Evolutionary conservation across 1,140 invertebrate species (phyloP).

Genomic region (silkworm (Bombyx mori)): ASM3026992v2 NC_085129.1:11186001-11186500

Average conservation of each 20-base stretch:
- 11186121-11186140: conserved; percentile 55
- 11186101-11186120: conserved; percentile 3
- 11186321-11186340: no score
- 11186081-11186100: neutral
- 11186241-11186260: conserved; percentile 15
- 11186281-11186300: neutral
- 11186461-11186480: no score
- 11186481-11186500: no score
- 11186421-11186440: no score
- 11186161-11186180: conserved; percentile 58
- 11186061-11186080: neutral
- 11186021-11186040: no score
- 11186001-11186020: no score
- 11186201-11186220: conserved; percentile 20
- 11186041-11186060: neutral
- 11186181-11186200: conserved; percentile 21
- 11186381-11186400: no score
- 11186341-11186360: no score
- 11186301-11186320: conserved; percentile 1
- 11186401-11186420: no score
- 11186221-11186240: conserved; percentile 32
- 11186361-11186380: no score
- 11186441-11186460: no score
- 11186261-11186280: neutral
- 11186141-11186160: conserved; percentile 46